Conservation (phyloP, 2,113 vertebrate genomes). For the Leucoraja erinaceus region DNA sequence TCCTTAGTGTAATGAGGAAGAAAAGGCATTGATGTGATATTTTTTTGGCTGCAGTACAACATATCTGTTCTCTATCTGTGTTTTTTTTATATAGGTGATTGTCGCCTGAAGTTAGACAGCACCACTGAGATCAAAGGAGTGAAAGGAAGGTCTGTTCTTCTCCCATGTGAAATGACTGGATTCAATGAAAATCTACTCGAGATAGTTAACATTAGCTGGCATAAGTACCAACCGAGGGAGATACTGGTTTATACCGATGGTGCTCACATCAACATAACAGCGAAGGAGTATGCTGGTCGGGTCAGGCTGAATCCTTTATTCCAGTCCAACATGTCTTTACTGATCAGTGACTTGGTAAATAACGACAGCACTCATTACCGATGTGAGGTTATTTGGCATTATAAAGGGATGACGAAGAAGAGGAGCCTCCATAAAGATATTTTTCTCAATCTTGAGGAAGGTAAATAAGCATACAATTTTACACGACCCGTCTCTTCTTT, state of each 20-base stretch:
- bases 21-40: too few species aligned
- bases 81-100: neutral
- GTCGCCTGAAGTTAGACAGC: slow-evolving; percentile 3
- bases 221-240: neutral
- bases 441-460: neutral
- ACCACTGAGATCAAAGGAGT: neutral
- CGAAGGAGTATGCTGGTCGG: neutral
- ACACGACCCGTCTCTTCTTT: neutral
- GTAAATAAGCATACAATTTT: neutral
- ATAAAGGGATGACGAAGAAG: slow-evolving; percentile 27
- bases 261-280: neutral
- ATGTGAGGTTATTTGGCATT: slow-evolving; percentile 10
- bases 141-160: neutral
- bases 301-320: neutral
- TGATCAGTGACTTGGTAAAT: neutral
- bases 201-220: slow-evolving; percentile 16
- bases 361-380: neutral
- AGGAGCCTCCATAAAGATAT: slow-evolving; percentile 29
- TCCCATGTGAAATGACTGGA: slow-evolving; percentile 21
- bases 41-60: neutral
- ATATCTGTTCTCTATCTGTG: neutral
- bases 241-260: neutral
- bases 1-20: too few species aligned
- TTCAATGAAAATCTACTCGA: neutral
- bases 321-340: slow-evolving; percentile 22